phyloP scores from a whole-genome alignment of 2,888 invertebrate species.

The Pammene aurita region DNA sequence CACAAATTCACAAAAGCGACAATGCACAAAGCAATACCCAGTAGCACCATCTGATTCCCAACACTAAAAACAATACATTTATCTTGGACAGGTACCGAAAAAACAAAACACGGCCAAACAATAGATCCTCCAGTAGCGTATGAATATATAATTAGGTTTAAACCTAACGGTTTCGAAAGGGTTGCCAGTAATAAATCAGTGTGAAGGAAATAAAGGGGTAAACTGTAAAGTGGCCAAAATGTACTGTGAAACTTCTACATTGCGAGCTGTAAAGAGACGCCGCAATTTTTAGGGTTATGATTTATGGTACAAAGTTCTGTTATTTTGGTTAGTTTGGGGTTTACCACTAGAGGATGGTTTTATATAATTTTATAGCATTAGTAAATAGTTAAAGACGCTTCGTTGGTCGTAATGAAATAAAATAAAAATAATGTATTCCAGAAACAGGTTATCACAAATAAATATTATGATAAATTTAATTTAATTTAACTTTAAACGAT shows the following conservation, averaged over 20 bases:
- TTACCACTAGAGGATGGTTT: background rate
- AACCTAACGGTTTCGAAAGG: conserved; percentile 53
- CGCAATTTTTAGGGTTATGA: conserved; percentile 30
- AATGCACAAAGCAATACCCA: conserved; percentile 30
- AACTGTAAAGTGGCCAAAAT: conserved; percentile 63
- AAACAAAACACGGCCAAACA: conserved; percentile 45
- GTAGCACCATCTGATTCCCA: conserved; percentile 41
- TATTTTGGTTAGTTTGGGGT: conserved; percentile 9
- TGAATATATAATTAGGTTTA: conserved; percentile 62
- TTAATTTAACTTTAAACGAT: too few relatives aligned
- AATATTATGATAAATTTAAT: too few relatives aligned
- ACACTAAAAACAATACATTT: conserved; percentile 40
- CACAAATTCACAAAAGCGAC: conserved; percentile 14
- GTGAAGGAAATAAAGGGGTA: conserved; percentile 59
- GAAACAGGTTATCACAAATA: too few relatives aligned
- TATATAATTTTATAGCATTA: background rate
- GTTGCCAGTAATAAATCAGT: conserved; percentile 48
- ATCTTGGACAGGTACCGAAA: conserved; percentile 34
- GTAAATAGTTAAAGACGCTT: too few relatives aligned
- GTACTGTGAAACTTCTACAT: conserved; percentile 13
- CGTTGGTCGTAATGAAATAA: too few relatives aligned
- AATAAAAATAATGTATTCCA: too few relatives aligned
- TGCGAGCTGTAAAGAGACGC: conserved; percentile 22
- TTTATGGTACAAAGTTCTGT: conserved; percentile 18
- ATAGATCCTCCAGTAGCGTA: conserved; percentile 45